Conservation (phyloP, 2,888 invertebrate genomes). For the Acleris literana region DNA sequence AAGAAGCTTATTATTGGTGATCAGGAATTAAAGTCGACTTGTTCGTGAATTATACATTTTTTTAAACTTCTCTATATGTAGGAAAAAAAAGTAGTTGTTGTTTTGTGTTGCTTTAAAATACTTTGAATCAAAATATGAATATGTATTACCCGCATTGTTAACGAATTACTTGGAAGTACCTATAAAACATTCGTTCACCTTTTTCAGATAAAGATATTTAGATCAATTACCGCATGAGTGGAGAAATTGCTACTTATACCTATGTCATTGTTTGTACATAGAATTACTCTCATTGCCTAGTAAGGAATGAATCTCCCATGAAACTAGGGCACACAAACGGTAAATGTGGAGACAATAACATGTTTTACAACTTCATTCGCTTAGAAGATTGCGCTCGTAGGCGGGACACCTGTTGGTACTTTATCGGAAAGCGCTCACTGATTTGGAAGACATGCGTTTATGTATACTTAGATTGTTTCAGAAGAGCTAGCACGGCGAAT, state of each 20-base stretch:
- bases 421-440: slow-evolving; percentile 17
- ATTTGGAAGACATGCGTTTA: slow-evolving; percentile 4
- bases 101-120: no score
- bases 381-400: slow-evolving; percentile 15
- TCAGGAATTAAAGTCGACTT: no score
- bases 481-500: no score
- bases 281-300: slow-evolving; percentile 24
- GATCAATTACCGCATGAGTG: slow-evolving; percentile 19
- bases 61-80: no score
- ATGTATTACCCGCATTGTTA: background rate
- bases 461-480: background rate
- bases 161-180: background rate
- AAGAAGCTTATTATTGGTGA: no score
- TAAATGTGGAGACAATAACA: slow-evolving; percentile 14
- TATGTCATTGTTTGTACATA: slow-evolving; percentile 29
- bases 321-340: slow-evolving; percentile 17
- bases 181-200: slow-evolving; percentile 8
- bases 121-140: background rate
- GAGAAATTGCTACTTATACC: slow-evolving; percentile 25
- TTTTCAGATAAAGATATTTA: slow-evolving; percentile 18
- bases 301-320: slow-evolving; percentile 27
- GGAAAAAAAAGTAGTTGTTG: no score
- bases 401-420: slow-evolving; percentile 26
- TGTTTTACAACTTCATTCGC: slow-evolving; percentile 6
- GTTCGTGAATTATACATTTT: no score